Conservation (phyloP, 2,113 vertebrate genomes). For the Melanocharis versteri region DNA sequence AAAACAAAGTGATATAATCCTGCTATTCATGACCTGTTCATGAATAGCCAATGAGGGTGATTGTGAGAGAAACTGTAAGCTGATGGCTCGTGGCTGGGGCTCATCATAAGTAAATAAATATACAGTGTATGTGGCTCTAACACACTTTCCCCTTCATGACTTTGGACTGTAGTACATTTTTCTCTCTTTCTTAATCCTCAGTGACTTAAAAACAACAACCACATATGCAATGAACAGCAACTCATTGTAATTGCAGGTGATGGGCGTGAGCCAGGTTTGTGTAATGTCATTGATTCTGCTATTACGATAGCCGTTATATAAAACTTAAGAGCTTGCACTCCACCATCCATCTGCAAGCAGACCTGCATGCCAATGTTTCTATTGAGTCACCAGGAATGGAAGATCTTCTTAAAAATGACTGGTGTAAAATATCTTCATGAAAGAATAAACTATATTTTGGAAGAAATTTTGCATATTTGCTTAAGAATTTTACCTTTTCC, state of each 20-base stretch:
- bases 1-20: constrained; percentile 71
- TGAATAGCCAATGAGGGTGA: constrained; percentile 67
- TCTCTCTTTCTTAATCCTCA: constrained; percentile 60
- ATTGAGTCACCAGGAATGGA: neutral
- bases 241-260: constrained; percentile 51
- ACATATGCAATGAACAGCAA: constrained; percentile 41
- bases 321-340: neutral
- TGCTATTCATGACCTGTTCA: constrained; percentile 64
- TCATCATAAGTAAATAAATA: constrained; percentile 72
- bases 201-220: constrained; percentile 62
- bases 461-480: neutral
- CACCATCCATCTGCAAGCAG: neutral
- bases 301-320: constrained; percentile 11
- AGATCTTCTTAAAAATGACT: neutral
- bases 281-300: constrained; percentile 49
- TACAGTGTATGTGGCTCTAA: constrained; percentile 20
- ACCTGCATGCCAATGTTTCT: neutral
- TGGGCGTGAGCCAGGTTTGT: constrained; percentile 36
- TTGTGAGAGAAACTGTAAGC: constrained; percentile 65
- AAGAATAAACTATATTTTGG: neutral
- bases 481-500: neutral
- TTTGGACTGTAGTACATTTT: constrained; percentile 51
- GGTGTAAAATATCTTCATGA: neutral
- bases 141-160: constrained; percentile 50
- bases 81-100: constrained; percentile 48